Evolutionary conservation across 37 sponge, comb jelly and placozoan species (phyloP).

Genomic region (Dysidea cf. avara): DNA sequence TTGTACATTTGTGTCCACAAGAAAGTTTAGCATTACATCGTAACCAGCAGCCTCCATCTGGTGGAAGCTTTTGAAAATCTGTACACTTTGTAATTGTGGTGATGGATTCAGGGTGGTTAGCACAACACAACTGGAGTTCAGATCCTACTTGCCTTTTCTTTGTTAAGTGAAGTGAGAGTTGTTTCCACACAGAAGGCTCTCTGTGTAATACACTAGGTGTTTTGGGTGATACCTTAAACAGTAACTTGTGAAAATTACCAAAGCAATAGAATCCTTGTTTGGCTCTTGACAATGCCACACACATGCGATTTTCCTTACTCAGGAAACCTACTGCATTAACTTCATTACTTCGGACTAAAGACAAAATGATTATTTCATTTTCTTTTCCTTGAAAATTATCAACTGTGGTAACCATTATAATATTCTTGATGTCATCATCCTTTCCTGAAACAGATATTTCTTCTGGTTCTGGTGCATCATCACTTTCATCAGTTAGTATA

Average conservation of each 20-base stretch:
- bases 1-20: no score
- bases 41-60: no score
- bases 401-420: conserved; percentile 78
- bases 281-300: conserved; percentile 93
- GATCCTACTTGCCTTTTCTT: conserved; percentile 32
- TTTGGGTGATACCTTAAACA: conserved; percentile 90
- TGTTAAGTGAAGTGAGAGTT: conserved; percentile 44
- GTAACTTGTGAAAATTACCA: no score
- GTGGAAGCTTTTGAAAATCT: conserved; percentile 26
- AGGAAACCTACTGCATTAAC: conserved; percentile 76
- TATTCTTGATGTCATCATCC: conserved; percentile 39
- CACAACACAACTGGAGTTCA: conserved; percentile 69
- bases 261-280: conserved; percentile 75
- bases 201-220: conserved; percentile 41
- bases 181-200: conserved; percentile 62
- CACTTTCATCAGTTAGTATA: conserved; percentile 75
- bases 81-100: no score
- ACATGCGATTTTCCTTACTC: conserved; percentile 80
- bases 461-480: conserved; percentile 55
- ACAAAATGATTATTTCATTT: conserved; percentile 85
- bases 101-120: conserved; percentile 58
- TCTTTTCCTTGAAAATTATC: conserved; percentile 96
- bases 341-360: conserved; percentile 82
- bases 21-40: no score
- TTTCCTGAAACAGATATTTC: conserved; percentile 43